A percentile compares a stretch with the other conserved stretches of the same genome.
phyloP scores from a whole-genome alignment of 1,140 invertebrate genomes.

The Cyphomyrmex costatus region DNA sequence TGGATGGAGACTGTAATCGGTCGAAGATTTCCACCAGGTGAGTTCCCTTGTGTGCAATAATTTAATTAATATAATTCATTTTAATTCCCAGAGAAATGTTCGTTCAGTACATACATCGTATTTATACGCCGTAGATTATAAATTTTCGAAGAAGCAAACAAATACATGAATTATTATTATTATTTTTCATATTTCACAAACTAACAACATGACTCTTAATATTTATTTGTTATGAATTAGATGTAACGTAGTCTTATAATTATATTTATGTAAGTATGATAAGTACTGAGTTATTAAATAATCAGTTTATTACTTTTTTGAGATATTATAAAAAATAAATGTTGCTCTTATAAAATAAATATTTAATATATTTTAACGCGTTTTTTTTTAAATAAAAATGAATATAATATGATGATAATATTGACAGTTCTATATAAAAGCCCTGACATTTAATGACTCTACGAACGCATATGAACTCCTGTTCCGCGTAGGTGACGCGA shows the following conservation, averaged over 20 bases:
- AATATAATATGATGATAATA: too few species aligned
- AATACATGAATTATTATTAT: not conserved
- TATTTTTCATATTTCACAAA: not conserved
- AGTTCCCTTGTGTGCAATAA: conserved; percentile 70
- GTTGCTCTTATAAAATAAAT: not conserved
- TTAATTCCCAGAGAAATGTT: conserved; percentile 32
- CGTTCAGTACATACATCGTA: not conserved
- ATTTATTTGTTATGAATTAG: conserved; percentile 3
- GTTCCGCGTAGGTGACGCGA: conserved; percentile 80
- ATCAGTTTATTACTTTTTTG: not conserved
- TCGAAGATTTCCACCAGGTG: conserved; percentile 93
- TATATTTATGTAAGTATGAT: conserved; percentile 10
- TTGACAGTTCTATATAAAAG: not conserved
- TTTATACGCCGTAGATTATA: not conserved
- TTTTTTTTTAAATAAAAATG: not conserved
- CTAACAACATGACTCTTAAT: not conserved
- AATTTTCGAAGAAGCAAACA: not conserved
- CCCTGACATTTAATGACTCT: conserved; percentile 1
- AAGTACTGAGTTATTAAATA: not conserved
- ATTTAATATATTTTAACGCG: not conserved
- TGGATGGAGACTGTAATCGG: conserved; percentile 97
- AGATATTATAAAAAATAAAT: not conserved
- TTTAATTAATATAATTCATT: conserved; percentile 19
- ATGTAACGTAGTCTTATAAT: not conserved
- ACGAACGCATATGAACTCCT: conserved; percentile 78